Conservation (phyloP, 2,113 vertebrate species). For the Cyanocitta stelleri region DNA sequence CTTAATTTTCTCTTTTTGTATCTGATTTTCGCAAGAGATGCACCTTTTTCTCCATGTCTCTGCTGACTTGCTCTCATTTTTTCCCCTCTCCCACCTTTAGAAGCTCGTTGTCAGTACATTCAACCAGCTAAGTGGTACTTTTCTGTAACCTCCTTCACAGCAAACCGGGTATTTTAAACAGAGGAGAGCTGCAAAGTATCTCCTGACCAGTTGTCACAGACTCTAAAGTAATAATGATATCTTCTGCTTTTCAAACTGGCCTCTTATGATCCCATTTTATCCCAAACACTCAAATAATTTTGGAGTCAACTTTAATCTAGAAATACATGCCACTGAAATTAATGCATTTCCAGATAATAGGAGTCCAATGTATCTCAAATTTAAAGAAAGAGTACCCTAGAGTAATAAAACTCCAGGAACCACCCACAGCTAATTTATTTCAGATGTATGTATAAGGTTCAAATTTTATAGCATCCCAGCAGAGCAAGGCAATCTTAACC, state of each 20-base stretch:
- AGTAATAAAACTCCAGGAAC: constrained; percentile 5
- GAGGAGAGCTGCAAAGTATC: background rate
- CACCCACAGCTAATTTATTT: constrained; percentile 35
- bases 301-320: background rate
- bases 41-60: background rate
- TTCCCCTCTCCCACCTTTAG: background rate
- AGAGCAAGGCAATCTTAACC: constrained; percentile 34
- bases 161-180: background rate
- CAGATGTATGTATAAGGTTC: background rate
- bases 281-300: constrained; percentile 4
- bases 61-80: background rate
- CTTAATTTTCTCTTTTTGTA: background rate
- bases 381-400: background rate
- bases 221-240: background rate
- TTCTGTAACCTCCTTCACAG: background rate
- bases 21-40: background rate
- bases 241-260: background rate
- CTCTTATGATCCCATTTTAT: background rate
- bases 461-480: constrained; percentile 14
- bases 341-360: background rate
- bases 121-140: background rate
- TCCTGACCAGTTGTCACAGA: background rate
- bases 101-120: background rate
- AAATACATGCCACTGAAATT: background rate
- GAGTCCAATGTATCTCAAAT: background rate